Evolutionary conservation across 2,888 invertebrate species (phyloP), one percentile per base, ranked within the genome.

Genomic region (Agrypnus murinus): DNA sequence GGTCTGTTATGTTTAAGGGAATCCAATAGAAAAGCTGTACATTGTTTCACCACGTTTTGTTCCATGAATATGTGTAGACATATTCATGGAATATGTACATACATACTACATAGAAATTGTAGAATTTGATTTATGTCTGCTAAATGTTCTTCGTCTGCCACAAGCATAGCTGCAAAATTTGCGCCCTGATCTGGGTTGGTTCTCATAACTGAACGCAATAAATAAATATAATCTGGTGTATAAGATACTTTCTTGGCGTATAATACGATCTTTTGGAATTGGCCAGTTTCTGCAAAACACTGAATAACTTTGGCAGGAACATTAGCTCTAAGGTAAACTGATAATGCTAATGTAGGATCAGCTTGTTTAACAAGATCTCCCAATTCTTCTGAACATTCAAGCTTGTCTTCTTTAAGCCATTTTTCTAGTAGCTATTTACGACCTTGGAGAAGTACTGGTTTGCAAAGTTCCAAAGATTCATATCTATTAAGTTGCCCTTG

Each of bases 11-110:
- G 97, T 87, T 99, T 99, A 73, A 99, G 88, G 0, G 98, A 99
- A 82, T 99, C 99, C 74, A 99, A 86, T 58, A 99, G 87, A 89
- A 99, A 99, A 0, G 98, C 96, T 1, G 99, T 99, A 83, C 99
- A 99, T 82, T 97, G 99, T 84, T 98, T 99, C 73, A 99, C 97
- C 94, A 99, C 95, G 83, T 98, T 98, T 83, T 97, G 96, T 83
- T 99, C 99, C 97, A 99, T 98, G 86, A 99, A 99, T 76, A 99
- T 98, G 84, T 99, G 99, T 1, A n/a, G n/a, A n/a, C n/a, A n/a
- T n/a, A n/a, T n/a, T n/a, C n/a, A n/a, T n/a, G n/a, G n/a, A n/a
- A n/a, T n/a, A n/a, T n/a, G n/a, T n/a, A n/a, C n/a, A n/a, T n/a
- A n/a, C n/a, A n/a, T n/a, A n/a, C n/a, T n/a, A n/a, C n/a, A n/a